Base-by-base conservation (phyloP, 1,140 invertebrate genomes). In the Lucilia cuprina region DNA sequence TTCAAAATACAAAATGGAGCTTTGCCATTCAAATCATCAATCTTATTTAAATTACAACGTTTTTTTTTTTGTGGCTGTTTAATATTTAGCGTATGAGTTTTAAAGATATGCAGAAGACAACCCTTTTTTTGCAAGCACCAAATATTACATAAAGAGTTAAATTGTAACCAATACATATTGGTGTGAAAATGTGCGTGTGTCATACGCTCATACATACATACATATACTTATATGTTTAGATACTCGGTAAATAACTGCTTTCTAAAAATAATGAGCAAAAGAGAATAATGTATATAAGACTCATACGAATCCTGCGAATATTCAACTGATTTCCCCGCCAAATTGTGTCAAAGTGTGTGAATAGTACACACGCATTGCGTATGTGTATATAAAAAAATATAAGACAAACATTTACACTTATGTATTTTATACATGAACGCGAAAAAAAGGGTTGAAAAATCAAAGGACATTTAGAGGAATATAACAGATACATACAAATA, bases 371-470 rank as follows among this genome's bases (percentile, higher is more conserved):
- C 65, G 65, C 65, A 70, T 8, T 70, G 65, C 65, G 65, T 70
- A 21, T 21, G 65, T 21, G 65, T 55, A 55, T 55, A 55, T 55
- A 55, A 17, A 17, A 30, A 30, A 30, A 30, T 2, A 55, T 41
- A 7, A 8, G 0, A 70, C 65, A 70, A 7, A 25, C 65, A 70
- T 9, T 12, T 10, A 25, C 10, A 21, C 65, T 21, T 21, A 25
- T n/a, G n/a, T 70, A 21, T 10, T 70, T 25, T 21, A 0, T 21
- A 70, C 5, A n/a, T 21, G 21, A 14, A 14, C 50, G 19, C n/a
- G 55, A 5, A 60, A 70, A 70, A 70, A 70, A 70, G 65, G 65
- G 65, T 70, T 70, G 65, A 70, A 70, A 60, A 70, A 70, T 70
- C 65, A 70, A 70, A 41, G 41, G 41, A 41, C 41, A 70, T 12